A percentile compares a stretch with the other conserved stretches of the same genome.
phyloP scores from a whole-genome alignment of 35 echinoderm and acorn worm species.

The Apostichopus japonicus region DNA sequence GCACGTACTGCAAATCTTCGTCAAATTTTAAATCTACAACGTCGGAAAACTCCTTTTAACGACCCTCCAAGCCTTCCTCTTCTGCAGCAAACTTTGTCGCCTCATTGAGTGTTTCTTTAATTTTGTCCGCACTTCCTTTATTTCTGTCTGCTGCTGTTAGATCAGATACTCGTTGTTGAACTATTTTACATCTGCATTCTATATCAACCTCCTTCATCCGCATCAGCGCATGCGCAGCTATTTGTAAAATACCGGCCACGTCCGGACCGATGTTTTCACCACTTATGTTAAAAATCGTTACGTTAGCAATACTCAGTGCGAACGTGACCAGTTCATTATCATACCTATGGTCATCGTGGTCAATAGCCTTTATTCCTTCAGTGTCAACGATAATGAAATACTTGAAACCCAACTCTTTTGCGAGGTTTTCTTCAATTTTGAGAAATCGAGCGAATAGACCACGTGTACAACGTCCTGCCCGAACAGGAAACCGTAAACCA shows the following conservation, averaged over 20 bases:
- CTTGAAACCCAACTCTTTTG: too few species aligned
- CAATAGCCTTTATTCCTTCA: slow-evolving; percentile 35
- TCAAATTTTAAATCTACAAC: background rate
- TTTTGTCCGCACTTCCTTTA: too few species aligned
- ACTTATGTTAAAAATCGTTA: slow-evolving; percentile 44
- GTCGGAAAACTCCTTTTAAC: too few species aligned
- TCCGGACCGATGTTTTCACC: slow-evolving; percentile 35
- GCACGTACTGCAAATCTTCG: background rate
- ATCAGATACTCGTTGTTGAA: slow-evolving; percentile 38
- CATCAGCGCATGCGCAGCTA: slow-evolving; percentile 34
- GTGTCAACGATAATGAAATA: too few species aligned
- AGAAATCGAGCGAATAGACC: slow-evolving; percentile 31
- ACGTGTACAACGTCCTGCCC: slow-evolving; percentile 47
- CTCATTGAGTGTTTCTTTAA: too few species aligned
- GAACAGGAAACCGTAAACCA: slow-evolving; percentile 51
- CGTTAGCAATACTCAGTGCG: slow-evolving; percentile 6
- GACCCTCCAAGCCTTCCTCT: too few species aligned
- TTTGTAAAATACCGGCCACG: slow-evolving; percentile 30
- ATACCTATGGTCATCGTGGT: slow-evolving; percentile 1
- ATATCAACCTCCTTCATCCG: slow-evolving; percentile 42
- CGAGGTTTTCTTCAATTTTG: background rate
- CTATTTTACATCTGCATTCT: background rate
- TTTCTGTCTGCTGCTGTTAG: slow-evolving; percentile 29
- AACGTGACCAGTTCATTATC: slow-evolving; percentile 20
- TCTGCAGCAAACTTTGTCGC: too few species aligned